These are phyloP conservation scores for Doryteuthis pealeii DNA, from an alignment of 1,140 invertebrate species.

Conservation along the genomic window DNA sequence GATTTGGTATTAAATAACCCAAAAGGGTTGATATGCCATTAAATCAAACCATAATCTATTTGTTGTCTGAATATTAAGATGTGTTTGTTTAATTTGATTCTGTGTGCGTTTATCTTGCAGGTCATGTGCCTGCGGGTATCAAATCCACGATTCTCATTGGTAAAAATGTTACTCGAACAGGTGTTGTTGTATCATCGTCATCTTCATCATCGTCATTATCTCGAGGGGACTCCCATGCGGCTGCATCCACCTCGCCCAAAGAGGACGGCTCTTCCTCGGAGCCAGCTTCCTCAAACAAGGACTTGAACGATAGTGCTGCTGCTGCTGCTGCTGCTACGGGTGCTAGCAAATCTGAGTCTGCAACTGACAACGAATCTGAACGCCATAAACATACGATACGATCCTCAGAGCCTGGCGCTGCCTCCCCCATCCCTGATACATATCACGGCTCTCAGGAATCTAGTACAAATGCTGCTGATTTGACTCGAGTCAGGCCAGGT, in stretches of 20 bases:
- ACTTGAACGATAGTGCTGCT: background rate
- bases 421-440: too few species aligned
- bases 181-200: background rate
- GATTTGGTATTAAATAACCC: too few species aligned
- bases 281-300: background rate
- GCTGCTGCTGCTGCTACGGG: too few species aligned
- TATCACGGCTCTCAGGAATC: too few species aligned
- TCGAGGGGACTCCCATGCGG: background rate
- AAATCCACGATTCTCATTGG: background rate
- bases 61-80: too few species aligned
- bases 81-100: too few species aligned
- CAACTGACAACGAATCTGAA: conserved; percentile 3
- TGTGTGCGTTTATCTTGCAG: background rate
- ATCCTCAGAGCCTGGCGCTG: too few species aligned
- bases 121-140: background rate
- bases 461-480: too few species aligned
- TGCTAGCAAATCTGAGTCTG: background rate
- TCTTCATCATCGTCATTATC: conserved; percentile 4
- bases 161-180: conserved; percentile 1
- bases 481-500: too few species aligned
- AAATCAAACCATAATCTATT: too few species aligned
- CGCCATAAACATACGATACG: background rate
- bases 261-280: background rate
- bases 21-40: too few species aligned
- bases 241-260: background rate